Conservation (phyloP, 2,113 vertebrate genomes). For the Nothoprocta pentlandii region DNA sequence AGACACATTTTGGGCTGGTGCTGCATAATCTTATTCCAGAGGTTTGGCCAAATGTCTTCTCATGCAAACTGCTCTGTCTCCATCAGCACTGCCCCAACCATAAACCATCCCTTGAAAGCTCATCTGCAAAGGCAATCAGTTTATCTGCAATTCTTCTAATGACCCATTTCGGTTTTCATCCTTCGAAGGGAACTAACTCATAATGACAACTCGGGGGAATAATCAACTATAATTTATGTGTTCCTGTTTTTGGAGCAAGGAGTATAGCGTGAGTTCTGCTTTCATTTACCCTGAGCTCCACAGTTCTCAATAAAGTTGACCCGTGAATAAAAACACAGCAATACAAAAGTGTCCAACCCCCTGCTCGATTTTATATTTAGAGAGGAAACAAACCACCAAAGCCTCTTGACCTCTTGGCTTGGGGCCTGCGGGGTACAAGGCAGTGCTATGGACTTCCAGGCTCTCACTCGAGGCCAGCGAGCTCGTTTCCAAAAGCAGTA, state of each 20-base stretch:
- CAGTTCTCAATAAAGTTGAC: slow-evolving; percentile 18
- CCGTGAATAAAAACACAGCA: not conserved
- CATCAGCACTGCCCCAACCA: slow-evolving; percentile 4
- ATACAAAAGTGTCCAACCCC: not conserved
- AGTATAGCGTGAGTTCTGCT: not conserved
- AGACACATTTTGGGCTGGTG: not conserved
- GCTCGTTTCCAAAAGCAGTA: slow-evolving; percentile 47
- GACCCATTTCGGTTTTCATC: slow-evolving; percentile 69
- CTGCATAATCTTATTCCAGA: not conserved
- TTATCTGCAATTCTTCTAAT: slow-evolving; percentile 41
- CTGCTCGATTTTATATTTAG: slow-evolving; percentile 44
- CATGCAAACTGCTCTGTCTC: not conserved
- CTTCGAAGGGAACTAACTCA: slow-evolving; percentile 48
- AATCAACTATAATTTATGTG: slow-evolving; percentile 47
- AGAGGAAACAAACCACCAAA: slow-evolving; percentile 42
- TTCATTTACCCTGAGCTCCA: not conserved
- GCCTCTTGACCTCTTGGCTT: not conserved
- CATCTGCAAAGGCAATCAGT: slow-evolving; percentile 64
- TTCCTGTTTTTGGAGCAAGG: not conserved
- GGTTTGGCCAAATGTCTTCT: slow-evolving; percentile 13
- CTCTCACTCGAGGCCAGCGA: not conserved
- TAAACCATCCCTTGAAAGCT: slow-evolving; percentile 38
- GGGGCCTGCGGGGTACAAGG: not conserved
- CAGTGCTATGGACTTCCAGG: not conserved
- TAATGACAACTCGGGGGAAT: slow-evolving; percentile 65